Conservation (phyloP, 2,797 vertebrate species). For the Todus mexicanus region DNA sequence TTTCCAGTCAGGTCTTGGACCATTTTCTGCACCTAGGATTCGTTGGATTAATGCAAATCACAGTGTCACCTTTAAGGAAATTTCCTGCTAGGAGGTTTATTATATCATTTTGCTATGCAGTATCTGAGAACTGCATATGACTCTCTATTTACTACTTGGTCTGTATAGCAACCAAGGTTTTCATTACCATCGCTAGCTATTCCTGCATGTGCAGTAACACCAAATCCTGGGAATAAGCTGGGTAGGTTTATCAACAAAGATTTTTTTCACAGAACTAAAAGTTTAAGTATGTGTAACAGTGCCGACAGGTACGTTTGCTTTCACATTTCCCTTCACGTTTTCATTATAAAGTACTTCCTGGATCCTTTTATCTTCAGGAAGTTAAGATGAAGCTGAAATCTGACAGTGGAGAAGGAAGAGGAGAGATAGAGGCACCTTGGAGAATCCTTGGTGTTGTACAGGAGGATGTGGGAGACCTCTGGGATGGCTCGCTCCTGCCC, state of each 20-base stretch:
- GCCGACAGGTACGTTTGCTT: neutral
- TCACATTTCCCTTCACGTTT: neutral
- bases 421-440: neutral
- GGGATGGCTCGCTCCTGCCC: neutral
- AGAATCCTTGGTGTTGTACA: neutral
- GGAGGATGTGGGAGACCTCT: neutral
- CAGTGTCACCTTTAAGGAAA: neutral
- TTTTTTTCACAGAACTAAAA: neutral
- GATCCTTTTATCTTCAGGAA: neutral
- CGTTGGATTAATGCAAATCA: neutral
- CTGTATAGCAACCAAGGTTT: neutral
- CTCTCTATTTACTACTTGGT: neutral
- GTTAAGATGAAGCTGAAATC: neutral
- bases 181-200: neutral
- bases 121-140: neutral
- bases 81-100: neutral
- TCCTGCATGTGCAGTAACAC: neutral
- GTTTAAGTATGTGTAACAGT: neutral
- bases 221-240: neutral
- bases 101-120: neutral
- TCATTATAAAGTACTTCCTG: neutral
- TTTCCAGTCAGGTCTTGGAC: neutral
- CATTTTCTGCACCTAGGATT: neutral
- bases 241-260: neutral
- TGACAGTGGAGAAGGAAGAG: neutral